These are phyloP conservation scores for Potorous gilbertii DNA, from an alignment of 2,797 vertebrate species.

Conservation along the genomic window DNA sequence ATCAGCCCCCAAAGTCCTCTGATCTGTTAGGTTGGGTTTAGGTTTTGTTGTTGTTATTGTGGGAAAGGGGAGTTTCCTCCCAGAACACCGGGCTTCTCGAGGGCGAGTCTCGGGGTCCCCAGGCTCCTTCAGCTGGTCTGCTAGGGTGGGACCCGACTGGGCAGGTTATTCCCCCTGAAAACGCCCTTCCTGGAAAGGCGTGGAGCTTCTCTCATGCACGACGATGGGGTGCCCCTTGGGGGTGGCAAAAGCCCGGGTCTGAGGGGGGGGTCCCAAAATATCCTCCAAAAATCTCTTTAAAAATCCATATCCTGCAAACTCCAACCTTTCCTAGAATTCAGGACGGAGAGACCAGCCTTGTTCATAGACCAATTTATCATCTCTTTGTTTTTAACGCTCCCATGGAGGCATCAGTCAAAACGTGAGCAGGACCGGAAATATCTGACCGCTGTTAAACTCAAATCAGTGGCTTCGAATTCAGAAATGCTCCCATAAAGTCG, in stretches of 20 bases:
- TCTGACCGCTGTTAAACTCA: slow-evolving; percentile 34
- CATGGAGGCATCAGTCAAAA: background rate
- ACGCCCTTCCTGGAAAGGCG: background rate
- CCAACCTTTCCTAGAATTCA: background rate
- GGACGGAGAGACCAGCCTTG: background rate
- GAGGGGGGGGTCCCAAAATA: background rate
- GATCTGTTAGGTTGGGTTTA: background rate
- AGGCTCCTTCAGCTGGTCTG: background rate
- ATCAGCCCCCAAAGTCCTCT: background rate
- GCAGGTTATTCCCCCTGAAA: background rate
- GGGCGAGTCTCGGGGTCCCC: background rate
- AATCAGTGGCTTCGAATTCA: slow-evolving; percentile 17
- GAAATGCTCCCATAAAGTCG: slow-evolving; percentile 81
- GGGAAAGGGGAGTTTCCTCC: background rate
- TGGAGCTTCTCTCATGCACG: background rate
- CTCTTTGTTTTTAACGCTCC: background rate
- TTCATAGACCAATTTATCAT: background rate
- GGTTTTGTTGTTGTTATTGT: background rate
- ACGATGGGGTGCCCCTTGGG: background rate
- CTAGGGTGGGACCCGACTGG: background rate
- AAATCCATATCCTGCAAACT: background rate
- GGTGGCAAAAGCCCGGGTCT: background rate
- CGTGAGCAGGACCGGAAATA: background rate
- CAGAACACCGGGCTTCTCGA: background rate
- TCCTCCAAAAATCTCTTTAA: background rate